These are phyloP conservation scores for Babyrousa celebensis DNA, from an alignment of 2,797 vertebrate species.

Conservation along the genomic window DNA sequence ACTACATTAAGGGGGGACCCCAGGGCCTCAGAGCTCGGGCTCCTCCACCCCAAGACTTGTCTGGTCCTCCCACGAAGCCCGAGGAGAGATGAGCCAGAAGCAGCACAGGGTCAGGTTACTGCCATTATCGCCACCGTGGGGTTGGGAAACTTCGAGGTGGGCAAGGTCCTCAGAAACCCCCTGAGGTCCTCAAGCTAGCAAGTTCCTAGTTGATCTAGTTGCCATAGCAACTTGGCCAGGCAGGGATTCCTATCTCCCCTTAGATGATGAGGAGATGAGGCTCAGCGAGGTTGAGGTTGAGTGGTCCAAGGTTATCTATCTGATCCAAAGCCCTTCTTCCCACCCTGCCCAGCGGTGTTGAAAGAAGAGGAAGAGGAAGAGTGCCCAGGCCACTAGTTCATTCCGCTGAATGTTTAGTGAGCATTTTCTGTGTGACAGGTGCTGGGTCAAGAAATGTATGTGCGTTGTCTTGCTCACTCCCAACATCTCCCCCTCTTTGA, in stretches of 20 bases:
- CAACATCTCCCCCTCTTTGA: rapidly evolving
- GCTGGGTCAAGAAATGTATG: neutral
- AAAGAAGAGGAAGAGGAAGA: neutral
- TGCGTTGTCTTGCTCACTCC: neutral
- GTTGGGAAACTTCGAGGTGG: neutral
- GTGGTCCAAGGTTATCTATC: neutral
- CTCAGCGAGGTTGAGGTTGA: neutral
- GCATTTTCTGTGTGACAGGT: neutral
- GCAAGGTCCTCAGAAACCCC: neutral
- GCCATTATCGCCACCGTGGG: neutral
- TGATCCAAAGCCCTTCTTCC: neutral
- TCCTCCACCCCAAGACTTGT: neutral
- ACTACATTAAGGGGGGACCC: neutral
- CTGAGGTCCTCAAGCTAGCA: neutral
- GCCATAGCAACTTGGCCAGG: neutral
- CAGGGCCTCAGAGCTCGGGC: neutral
- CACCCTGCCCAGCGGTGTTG: neutral
- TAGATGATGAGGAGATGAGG: neutral
- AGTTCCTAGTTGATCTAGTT: neutral
- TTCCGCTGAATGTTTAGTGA: rapidly evolving
- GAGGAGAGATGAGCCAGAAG: neutral
- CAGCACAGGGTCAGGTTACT: neutral
- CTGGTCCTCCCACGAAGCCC: neutral
- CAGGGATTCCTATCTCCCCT: neutral
- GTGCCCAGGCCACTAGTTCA: neutral